phyloP scores from a whole-genome alignment of 2,113 vertebrate genomes.

The Romanogobio albipinnatus region DNA sequence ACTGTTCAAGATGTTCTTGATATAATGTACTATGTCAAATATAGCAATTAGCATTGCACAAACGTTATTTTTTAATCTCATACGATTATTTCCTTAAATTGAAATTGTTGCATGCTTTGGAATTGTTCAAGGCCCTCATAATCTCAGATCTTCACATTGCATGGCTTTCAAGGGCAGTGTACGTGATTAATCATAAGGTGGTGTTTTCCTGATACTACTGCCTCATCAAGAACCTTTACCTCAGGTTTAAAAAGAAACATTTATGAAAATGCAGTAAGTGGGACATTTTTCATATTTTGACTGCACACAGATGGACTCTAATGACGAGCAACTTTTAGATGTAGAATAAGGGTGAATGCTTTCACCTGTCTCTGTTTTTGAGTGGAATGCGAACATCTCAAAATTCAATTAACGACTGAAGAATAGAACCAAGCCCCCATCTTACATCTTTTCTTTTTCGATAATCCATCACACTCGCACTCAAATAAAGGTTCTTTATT shows the following conservation, averaged over 20 bases:
- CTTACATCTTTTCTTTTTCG: not conserved
- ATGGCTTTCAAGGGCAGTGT: not conserved
- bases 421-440: not conserved
- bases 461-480: not conserved
- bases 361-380: too few species aligned
- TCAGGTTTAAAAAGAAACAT: too few species aligned
- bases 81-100: not conserved
- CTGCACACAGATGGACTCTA: not conserved
- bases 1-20: not conserved
- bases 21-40: not conserved
- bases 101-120: not conserved
- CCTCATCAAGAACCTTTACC: not conserved
- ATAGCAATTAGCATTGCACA: not conserved
- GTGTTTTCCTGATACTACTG: not conserved
- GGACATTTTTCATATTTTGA: not conserved
- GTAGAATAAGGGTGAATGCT: not conserved
- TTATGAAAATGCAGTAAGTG: not conserved
- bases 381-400: too few species aligned
- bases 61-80: not conserved
- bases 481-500: too few species aligned
- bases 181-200: not conserved
- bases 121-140: not conserved
- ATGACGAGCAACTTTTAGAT: not conserved
- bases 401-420: not conserved
- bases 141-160: not conserved